These are phyloP conservation scores for Enteromius fasciolatus DNA, from an alignment of 2,797 vertebrate genomes.

Conservation along the genomic window DNA sequence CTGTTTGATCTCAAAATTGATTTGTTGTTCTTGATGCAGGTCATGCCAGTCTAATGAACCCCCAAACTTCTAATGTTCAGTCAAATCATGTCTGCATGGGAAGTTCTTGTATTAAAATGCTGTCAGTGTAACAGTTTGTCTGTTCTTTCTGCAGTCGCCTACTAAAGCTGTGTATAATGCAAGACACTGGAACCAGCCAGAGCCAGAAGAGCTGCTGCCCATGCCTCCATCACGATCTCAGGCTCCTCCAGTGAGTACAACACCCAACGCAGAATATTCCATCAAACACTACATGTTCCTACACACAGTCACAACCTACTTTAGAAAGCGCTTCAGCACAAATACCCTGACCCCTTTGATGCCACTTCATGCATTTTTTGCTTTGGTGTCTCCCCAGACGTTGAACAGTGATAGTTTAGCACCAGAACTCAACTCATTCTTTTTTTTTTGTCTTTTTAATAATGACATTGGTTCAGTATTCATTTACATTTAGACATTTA, in stretches of 20 bases:
- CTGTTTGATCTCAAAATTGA: not conserved
- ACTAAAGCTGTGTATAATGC: conserved; percentile 92
- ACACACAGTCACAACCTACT: not conserved
- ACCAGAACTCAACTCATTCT: not conserved
- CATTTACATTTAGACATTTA: too few relatives aligned
- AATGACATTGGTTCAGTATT: too few relatives aligned
- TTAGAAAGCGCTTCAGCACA: not conserved
- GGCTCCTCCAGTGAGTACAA: conserved; percentile 80
- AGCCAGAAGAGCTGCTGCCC: conserved; percentile 82
- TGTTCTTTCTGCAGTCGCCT: conserved; percentile 76
- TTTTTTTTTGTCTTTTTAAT: too few relatives aligned
- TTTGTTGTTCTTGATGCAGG: not conserved
- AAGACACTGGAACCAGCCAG: conserved; percentile 90
- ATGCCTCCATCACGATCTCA: conserved; percentile 78
- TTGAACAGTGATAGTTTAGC: not conserved
- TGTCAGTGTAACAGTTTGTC: not conserved
- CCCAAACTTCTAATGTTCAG: not conserved
- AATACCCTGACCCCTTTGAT: not conserved
- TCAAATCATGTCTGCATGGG: not conserved
- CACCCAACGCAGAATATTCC: conserved; percentile 76
- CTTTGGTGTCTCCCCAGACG: not conserved
- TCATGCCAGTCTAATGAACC: not conserved
- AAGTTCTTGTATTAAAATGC: not conserved
- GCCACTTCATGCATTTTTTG: not conserved
- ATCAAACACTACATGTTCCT: conserved; percentile 66